Percentiles rank a stretch among this genome's conserved stretches.
Evolutionary conservation across 2,113 vertebrate genomes (phyloP).

Genomic region (Gorsachius goisagi): DNA sequence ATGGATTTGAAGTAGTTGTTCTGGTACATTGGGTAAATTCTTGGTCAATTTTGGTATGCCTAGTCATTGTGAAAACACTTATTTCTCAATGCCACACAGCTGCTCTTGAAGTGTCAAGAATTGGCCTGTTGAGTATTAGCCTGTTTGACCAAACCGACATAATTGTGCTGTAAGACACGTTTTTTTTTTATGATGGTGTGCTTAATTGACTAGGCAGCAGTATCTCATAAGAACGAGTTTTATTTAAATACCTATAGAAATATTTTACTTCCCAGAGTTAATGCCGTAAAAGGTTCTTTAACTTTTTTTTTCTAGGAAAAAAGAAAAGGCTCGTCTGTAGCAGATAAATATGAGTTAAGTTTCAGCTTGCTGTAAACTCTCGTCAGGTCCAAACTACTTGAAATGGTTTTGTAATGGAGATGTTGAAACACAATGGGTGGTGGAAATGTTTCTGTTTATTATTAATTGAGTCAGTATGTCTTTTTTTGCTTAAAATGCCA

Average conservation of each 20-base stretch:
- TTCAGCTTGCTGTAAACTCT: background rate
- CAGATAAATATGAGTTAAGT: background rate
- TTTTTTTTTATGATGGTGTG: background rate
- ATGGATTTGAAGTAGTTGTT: constrained; percentile 65
- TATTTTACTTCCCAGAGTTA: background rate
- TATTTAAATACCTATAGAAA: background rate
- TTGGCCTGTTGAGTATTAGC: constrained; percentile 1
- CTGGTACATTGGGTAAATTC: constrained; percentile 55
- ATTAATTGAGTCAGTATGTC: background rate
- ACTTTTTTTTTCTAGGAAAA: background rate
- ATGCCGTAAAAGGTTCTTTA: background rate
- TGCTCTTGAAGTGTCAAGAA: constrained; percentile 13
- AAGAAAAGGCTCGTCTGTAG: background rate
- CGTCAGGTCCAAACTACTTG: background rate
- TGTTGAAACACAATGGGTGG: constrained; percentile 28
- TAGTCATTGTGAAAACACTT: constrained; percentile 37
- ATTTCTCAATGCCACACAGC: constrained; percentile 32
- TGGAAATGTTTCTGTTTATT: constrained; percentile 36
- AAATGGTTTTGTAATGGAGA: constrained; percentile 40
- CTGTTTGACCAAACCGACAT: background rate
- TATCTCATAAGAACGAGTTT: background rate
- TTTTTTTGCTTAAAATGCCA: background rate
- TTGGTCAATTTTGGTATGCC: constrained; percentile 20
- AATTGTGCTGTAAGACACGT: background rate
- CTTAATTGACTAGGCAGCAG: background rate